These are phyloP conservation scores for Tamias sibiricus DNA, from an alignment of 2,113 vertebrate species.

Conservation along the genomic window DNA sequence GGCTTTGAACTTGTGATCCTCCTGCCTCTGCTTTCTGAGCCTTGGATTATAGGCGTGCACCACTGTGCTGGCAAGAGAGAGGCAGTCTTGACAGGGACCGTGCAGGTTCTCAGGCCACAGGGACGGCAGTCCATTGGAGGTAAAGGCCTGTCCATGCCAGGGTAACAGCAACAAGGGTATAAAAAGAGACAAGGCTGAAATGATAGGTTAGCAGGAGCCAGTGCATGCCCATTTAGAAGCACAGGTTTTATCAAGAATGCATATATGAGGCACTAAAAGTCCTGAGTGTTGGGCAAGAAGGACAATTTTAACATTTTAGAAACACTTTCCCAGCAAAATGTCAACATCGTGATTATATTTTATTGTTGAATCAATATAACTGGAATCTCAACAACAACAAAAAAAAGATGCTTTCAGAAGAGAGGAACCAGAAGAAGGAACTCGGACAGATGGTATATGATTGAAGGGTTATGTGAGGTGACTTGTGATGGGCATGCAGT, in stretches of 20 bases:
- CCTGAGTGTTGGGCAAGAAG: not conserved
- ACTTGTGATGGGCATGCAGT: not conserved
- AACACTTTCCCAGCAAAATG: not conserved
- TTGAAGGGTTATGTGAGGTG: not conserved
- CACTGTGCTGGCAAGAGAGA: too few species aligned
- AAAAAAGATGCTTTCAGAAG: not conserved
- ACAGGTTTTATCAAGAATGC: accelerated
- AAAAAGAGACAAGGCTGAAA: too few species aligned
- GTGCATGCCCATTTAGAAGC: not conserved
- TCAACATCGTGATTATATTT: not conserved
- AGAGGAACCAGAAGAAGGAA: not conserved
- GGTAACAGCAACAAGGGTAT: accelerated
- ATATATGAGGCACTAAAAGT: not conserved
- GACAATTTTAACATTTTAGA: not conserved
- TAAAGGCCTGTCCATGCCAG: accelerated
- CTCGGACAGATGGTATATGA: accelerated
- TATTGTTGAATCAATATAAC: not conserved
- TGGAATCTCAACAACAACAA: not conserved
- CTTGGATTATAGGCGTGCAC: too few species aligned
- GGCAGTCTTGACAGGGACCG: accelerated
- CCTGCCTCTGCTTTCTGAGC: too few species aligned
- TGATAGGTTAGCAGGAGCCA: not conserved
- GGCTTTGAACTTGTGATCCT: too few species aligned
- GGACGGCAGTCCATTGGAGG: not conserved
- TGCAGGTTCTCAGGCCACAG: accelerated